Evolutionary conservation across 2,888 invertebrate species (phyloP), one percentile per base, ranked within the genome.

Genomic region (Loripinus fragilis): DNA sequence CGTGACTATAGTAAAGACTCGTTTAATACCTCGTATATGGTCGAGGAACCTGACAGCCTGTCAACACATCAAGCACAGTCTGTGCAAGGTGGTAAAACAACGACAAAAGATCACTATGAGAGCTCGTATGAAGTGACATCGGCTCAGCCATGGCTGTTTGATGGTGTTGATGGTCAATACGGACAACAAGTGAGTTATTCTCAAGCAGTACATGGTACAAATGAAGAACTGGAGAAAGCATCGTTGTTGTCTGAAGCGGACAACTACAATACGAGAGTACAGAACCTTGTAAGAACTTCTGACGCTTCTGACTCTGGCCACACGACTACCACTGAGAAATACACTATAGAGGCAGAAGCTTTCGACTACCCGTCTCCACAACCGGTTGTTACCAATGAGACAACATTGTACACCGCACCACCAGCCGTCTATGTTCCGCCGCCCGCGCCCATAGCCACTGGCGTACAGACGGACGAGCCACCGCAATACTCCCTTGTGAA

Each of bases 401-500:
- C 35, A 10, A 67, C 67, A 2, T 17, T 70, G 35, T 50, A 52
- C 23, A 52, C 70, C n/a, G 42, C 45, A 15, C 74, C 70, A 0
- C 80, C 78, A 1, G 77, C 73, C 28, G 60, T 60, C 8, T 60
- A 33, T 60, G 33, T 33, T 60, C 77, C 74, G 1, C 55, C 66
- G 17, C 45, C 71, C 20, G 71, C 71, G 2, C 81, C 81, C 0
- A 68, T 76, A 41, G 60, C 73, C 1, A n/a, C 70, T 20, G 52
- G 76, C 50, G 76, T 78, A 72, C 81, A 74, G 48, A 71, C 80
- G 30, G 71, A 76, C 41, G 65, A 50, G 41, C 67, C 52, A 8
- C 78, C 78, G 12, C 80, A 86, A 28, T 87, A 82, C 73, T 76
- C 79, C 38, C 70, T 88, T 38, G 81, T 85, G 20, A 84, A 83